Percentiles rank a stretch among this genome's conserved stretches.
Conservation (phyloP, 2,113 vertebrate species). For the Pelusios castaneus region DNA sequence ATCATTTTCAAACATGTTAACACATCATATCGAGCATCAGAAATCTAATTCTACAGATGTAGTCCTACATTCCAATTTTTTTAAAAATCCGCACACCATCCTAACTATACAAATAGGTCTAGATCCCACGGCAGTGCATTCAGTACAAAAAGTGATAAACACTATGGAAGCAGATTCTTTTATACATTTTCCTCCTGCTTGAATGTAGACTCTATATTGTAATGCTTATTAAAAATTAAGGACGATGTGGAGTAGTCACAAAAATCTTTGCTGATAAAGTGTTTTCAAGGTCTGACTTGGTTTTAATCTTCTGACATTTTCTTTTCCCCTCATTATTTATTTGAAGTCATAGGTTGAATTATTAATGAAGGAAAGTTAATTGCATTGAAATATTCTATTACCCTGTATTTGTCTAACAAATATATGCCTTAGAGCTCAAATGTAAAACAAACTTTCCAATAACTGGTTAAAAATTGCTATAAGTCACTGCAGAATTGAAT, state of each 20-base stretch:
- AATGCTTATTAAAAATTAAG: neutral
- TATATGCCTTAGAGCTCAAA: neutral
- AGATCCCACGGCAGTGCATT: neutral
- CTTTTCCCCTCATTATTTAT: constrained; percentile 50
- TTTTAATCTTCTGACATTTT: constrained; percentile 45
- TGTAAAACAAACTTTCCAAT: neutral
- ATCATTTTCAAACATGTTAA: neutral
- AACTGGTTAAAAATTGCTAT: constrained; percentile 24
- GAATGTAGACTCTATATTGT: neutral
- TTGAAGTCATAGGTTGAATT: constrained; percentile 51
- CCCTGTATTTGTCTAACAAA: constrained; percentile 18
- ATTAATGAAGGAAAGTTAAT: constrained; percentile 57
- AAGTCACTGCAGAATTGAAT: neutral
- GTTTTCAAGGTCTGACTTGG: constrained; percentile 43
- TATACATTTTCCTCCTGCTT: neutral
- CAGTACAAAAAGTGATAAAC: neutral
- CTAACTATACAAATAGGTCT: neutral
- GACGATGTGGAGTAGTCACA: neutral
- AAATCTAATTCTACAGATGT: neutral
- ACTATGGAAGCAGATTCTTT: neutral
- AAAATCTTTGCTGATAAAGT: neutral
- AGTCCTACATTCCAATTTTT: neutral
- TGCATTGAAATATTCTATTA: constrained; percentile 26
- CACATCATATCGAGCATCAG: neutral
- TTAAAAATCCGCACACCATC: neutral